Conservation (phyloP, 37 sponge, comb jelly and placozoan species). For the Cliona cf. orientalis region DNA sequence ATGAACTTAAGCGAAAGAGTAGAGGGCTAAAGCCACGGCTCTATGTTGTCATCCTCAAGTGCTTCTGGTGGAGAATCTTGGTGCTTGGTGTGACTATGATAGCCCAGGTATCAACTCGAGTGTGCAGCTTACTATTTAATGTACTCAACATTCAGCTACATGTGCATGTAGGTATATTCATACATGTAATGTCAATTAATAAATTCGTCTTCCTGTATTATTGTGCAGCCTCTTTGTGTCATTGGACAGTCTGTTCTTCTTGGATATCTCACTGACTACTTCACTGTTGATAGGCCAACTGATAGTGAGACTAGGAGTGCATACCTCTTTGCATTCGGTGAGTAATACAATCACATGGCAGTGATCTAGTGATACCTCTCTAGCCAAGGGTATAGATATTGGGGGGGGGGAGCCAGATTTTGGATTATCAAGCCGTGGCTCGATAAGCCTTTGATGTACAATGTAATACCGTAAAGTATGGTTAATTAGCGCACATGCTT, state of each 20-base stretch:
- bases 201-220: not conserved
- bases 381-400: too few species aligned
- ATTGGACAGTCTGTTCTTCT: conserved; percentile 62
- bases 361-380: too few species aligned
- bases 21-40: conserved; percentile 45
- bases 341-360: not conserved
- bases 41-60: conserved; percentile 46
- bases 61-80: conserved; percentile 41
- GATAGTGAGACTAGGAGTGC: conserved; percentile 56
- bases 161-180: not conserved
- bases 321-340: conserved; percentile 68
- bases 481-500: too few species aligned
- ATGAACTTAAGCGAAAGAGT: conserved; percentile 41
- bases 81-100: conserved; percentile 14
- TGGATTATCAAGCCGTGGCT: too few species aligned
- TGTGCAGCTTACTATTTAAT: not conserved
- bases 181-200: too few species aligned
- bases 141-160: not conserved
- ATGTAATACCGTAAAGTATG: too few species aligned
- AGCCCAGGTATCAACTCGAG: conserved; percentile 26
- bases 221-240: conserved; percentile 33
- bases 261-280: conserved; percentile 66
- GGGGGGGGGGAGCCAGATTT: too few species aligned
- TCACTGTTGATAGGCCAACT: conserved; percentile 14
- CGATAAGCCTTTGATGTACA: too few species aligned